Conservation (phyloP, 2,797 vertebrate genomes). For the Lepidocolaptes lacrymiger region DNA sequence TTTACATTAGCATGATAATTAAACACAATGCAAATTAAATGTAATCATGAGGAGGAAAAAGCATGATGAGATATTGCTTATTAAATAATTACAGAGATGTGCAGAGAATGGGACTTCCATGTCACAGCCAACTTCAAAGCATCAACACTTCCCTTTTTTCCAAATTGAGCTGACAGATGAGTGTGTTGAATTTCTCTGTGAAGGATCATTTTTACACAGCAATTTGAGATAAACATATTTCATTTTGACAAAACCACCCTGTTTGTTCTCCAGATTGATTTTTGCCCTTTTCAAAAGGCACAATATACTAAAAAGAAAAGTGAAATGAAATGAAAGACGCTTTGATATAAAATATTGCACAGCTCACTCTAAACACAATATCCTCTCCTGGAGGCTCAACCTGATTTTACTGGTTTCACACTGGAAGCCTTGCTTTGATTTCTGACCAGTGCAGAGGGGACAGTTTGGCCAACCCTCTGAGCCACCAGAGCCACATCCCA, state of each 20-base stretch:
- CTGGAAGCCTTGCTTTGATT: background rate
- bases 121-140: background rate
- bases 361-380: background rate
- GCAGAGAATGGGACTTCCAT: background rate
- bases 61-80: background rate
- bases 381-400: background rate
- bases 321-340: background rate
- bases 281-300: background rate
- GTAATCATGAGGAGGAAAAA: background rate
- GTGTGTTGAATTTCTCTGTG: background rate
- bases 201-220: background rate
- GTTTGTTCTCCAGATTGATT: background rate
- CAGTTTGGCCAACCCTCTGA: background rate
- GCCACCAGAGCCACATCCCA: background rate
- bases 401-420: background rate
- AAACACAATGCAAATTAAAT: background rate
- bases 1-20: background rate
- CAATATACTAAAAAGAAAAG: background rate
- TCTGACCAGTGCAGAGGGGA: background rate
- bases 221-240: background rate
- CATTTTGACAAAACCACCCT: background rate
- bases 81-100: background rate
- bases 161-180: background rate
- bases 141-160: background rate
- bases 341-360: background rate